Base-by-base conservation (phyloP, 2,797 vertebrate species). In the Cryptoblepharus egeriae region DNA sequence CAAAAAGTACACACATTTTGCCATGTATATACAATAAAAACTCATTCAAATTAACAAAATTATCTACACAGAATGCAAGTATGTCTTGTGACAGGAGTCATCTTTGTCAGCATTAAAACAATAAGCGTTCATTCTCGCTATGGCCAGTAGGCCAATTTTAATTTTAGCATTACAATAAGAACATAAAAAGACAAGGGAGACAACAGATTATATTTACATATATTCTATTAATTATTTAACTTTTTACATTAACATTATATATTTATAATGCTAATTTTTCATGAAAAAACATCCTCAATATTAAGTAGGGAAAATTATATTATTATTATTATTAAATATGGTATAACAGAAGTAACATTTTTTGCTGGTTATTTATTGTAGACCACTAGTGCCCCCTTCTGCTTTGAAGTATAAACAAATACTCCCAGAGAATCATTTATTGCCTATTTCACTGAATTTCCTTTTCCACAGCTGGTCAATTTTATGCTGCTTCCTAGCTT, bases 301-400 rank as follows among this genome's bases (percentile, higher is more conserved):
- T 93, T 93, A 94, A 94, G 88, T 87, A 87, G 42, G n/a, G 39
- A 72, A 92, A 93, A 91, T 88, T 84, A 82, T 94, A 90, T 91
- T 93, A 92, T 93, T 83, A 92, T 93, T 83, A 90, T 92, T 93
- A 93, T 90, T 93, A 92, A 93, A 89, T 88, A 87, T 82, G 74
- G 26, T 79, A 85, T 88, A 94, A 95, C 93, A 95, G 94, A 94
- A 93, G 89, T 90, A 87, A 75, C 26, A 79, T 68, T 75, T n/a
- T 30, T 1, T 49, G 0, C 65, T 78, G 26, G 60, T 13, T 92
- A 72, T 88, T 94, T 95, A 80, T 82, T 93, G 80, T 95, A 90
- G 94, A 94, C 82, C 91, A 35, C 94, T 94, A 95, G 89, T 94
- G 95, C 95, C 95, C 95, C 90, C 95, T 96, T 93, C 92, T 94